Percentiles rank a stretch among this genome's conserved stretches.
These are phyloP conservation scores for Athalia rosae DNA, from an alignment of 2,888 invertebrate genomes.

Conservation along the genomic window DNA sequence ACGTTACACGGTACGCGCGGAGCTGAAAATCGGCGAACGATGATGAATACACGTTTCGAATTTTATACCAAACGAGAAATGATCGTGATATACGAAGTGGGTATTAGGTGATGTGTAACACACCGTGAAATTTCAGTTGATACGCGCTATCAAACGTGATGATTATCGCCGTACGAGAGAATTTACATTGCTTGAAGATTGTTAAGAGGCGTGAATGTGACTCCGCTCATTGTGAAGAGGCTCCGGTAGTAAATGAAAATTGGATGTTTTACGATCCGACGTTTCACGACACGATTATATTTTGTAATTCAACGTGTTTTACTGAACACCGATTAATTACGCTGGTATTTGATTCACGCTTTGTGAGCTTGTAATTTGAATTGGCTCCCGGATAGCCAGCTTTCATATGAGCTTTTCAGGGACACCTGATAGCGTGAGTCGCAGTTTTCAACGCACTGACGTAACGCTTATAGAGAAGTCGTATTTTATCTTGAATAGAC, in stretches of 20 bases:
- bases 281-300: slow-evolving; percentile 28
- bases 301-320: slow-evolving; percentile 24
- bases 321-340: slow-evolving; percentile 40
- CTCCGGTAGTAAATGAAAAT: not conserved
- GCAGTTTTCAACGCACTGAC: not conserved
- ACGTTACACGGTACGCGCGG: no score
- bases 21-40: no score
- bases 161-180: slow-evolving; percentile 14
- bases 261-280: slow-evolving; percentile 34
- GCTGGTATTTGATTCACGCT: slow-evolving; percentile 32
- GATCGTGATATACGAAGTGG: not conserved
- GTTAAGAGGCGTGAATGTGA: not conserved
- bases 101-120: not conserved
- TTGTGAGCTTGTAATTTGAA: slow-evolving; percentile 28
- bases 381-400: slow-evolving; percentile 31
- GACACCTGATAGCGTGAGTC: not conserved
- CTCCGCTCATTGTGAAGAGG: not conserved
- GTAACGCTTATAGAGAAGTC: not conserved
- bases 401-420: slow-evolving; percentile 10
- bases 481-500: slow-evolving; percentile 10
- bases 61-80: no score
- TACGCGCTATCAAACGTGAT: slow-evolving; percentile 20
- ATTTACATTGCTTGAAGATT: not conserved
- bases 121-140: slow-evolving; percentile 35
- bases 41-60: no score